Conservation (phyloP, 2,888 invertebrate species). For the Netelia fuscicornis region DNA sequence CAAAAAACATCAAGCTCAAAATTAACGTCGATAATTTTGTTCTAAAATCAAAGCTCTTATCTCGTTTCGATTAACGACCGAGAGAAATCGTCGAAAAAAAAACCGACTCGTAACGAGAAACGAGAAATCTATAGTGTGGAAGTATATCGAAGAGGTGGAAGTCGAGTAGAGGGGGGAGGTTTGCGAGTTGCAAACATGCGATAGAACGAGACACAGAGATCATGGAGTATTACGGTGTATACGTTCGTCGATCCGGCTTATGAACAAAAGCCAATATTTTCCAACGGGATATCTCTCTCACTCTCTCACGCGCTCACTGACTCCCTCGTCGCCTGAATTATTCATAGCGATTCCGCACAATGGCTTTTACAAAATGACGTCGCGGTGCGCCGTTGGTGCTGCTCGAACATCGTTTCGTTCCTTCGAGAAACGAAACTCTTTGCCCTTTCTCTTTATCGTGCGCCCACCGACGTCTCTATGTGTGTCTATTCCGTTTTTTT, state of each 20-base stretch:
- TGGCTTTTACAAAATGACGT: slow-evolving; percentile 60
- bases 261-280: slow-evolving; percentile 67
- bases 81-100: background rate
- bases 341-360: slow-evolving; percentile 60
- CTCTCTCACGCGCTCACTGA: slow-evolving; percentile 20
- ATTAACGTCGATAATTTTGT: background rate
- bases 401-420: slow-evolving; percentile 30
- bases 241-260: slow-evolving; percentile 58
- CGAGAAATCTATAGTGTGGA: too few relatives aligned
- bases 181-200: background rate
- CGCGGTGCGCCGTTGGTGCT: slow-evolving; percentile 7
- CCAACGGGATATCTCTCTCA: slow-evolving; percentile 49
- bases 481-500: too few relatives aligned
- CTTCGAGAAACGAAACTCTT: slow-evolving; percentile 53
- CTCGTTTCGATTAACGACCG: background rate
- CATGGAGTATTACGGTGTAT: background rate
- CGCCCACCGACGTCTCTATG: background rate
- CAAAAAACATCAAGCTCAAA: background rate
- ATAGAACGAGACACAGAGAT: slow-evolving; percentile 12
- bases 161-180: background rate
- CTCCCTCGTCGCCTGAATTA: slow-evolving; percentile 59
- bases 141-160: too few relatives aligned
- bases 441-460: slow-evolving; percentile 18
- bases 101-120: background rate
- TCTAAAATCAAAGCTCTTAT: background rate